Evolutionary conservation across 1,140 invertebrate species (phyloP).

Genomic region (Heliconius hermathena): DNA sequence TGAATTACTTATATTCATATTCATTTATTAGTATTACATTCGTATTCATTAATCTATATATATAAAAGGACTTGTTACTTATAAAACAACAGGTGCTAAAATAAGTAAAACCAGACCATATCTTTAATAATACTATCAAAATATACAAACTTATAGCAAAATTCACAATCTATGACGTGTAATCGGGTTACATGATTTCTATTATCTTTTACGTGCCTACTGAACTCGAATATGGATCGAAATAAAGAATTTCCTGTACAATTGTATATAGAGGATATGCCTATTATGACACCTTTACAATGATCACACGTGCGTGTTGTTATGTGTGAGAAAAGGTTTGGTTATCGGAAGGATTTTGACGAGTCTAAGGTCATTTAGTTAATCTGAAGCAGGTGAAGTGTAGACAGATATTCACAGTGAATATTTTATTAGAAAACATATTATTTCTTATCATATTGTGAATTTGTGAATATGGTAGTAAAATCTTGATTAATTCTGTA

Average conservation of each 20-base stretch:
- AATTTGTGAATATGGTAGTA: too few relatives aligned
- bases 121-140: neutral
- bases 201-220: constrained; percentile 55
- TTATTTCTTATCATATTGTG: neutral
- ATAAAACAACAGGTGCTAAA: neutral
- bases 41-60: too few relatives aligned
- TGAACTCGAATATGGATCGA: constrained; percentile 51
- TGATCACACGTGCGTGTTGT: constrained; percentile 32
- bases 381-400: neutral
- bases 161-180: neutral
- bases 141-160: neutral
- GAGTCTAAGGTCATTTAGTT: neutral
- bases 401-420: neutral
- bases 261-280: constrained; percentile 68
- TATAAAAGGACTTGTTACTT: too few relatives aligned
- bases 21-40: too few relatives aligned
- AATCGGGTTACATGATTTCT: constrained; percentile 15
- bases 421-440: neutral
- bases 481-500: too few relatives aligned
- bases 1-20: too few relatives aligned
- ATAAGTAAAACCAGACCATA: neutral
- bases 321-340: constrained; percentile 51
- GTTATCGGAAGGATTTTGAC: neutral
- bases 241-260: constrained; percentile 74
- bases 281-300: constrained; percentile 50